Evolutionary conservation across 2,888 invertebrate species (phyloP).

Genomic region (Vannuccia rotundouncinata): DNA sequence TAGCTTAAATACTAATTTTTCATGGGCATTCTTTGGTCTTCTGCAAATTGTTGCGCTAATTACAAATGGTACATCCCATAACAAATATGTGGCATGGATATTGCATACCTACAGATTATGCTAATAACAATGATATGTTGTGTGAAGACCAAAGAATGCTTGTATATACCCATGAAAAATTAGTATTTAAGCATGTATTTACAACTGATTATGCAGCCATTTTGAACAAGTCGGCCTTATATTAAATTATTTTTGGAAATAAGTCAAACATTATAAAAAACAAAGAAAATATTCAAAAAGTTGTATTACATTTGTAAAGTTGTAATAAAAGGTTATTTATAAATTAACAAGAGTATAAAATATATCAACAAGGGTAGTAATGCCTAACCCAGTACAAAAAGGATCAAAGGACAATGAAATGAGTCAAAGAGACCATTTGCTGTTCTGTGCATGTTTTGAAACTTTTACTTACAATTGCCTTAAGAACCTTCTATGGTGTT

Average conservation of each 20-base stretch:
- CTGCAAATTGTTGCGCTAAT: no score
- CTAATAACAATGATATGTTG: no score
- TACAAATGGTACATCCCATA: no score
- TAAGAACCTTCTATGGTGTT: constrained; percentile 15
- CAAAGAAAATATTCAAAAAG: not conserved
- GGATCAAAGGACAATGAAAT: not conserved
- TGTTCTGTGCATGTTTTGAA: not conserved
- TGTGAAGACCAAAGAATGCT: no score
- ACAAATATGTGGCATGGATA: no score
- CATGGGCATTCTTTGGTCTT: no score
- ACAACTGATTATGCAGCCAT: no score
- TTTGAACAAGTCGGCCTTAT: not conserved
- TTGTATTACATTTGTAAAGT: not conserved
- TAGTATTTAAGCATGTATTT: no score
- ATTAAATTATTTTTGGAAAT: not conserved
- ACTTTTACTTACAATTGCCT: not conserved
- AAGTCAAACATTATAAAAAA: not conserved
- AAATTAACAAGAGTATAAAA: not conserved
- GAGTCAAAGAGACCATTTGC: not conserved
- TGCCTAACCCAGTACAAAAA: not conserved
- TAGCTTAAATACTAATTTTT: no score
- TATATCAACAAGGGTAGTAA: not conserved
- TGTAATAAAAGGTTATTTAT: not conserved
- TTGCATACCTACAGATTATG: no score
- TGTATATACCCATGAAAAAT: no score